Conservation (phyloP, 2,797 vertebrate genomes). For the Schizopygopsis malacanthus region DNA sequence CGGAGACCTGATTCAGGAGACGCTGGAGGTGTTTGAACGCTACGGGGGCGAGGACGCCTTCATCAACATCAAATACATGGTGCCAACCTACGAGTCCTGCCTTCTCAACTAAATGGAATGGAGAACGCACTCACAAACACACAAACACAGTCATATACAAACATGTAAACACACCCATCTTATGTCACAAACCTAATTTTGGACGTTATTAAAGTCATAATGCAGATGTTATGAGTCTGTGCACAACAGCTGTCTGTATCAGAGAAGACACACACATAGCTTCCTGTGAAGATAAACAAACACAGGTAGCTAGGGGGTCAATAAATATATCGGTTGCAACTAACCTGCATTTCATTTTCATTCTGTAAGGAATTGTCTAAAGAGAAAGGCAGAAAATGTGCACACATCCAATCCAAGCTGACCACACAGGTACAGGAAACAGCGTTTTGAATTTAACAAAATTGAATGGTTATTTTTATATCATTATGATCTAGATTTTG, state of each 20-base stretch:
- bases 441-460: neutral
- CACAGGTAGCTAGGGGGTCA: neutral
- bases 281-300: constrained; percentile 11
- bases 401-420: neutral
- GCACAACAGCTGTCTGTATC: neutral
- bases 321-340: constrained; percentile 5
- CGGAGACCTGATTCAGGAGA: constrained; percentile 91
- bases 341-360: constrained; percentile 11
- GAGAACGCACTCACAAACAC: constrained; percentile 44
- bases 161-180: constrained; percentile 46
- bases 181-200: constrained; percentile 27
- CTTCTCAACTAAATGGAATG: constrained; percentile 64
- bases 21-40: constrained; percentile 87
- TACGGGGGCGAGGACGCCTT: constrained; percentile 84
- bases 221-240: constrained; percentile 10
- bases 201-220: constrained; percentile 34
- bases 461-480: neutral
- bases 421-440: neutral
- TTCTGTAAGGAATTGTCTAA: neutral
- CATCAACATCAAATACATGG: constrained; percentile 83
- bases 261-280: neutral
- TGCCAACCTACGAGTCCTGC: constrained; percentile 82
- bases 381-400: neutral
- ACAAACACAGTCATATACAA: constrained; percentile 31
- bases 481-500: neutral